A percentile compares a stretch with the other conserved stretches of the same genome.
These are phyloP conservation scores for Pristionchus maxplancki DNA, from an alignment of 2,888 invertebrate genomes.

Conservation along the genomic window DNA sequence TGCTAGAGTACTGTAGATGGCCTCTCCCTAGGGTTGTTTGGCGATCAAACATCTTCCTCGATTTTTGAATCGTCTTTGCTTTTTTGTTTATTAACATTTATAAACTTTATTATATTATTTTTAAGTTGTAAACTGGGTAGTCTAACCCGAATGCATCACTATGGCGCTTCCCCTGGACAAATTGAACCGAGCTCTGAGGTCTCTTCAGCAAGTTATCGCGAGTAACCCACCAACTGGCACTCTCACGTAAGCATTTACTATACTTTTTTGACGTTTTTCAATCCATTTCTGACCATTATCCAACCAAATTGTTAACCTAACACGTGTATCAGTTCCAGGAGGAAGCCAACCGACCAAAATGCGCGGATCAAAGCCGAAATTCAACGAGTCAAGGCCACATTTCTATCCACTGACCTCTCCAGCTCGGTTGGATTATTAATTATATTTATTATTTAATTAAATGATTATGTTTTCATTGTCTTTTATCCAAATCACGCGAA, in stretches of 20 bases:
- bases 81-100: not conserved
- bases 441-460: not conserved
- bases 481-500: too few species aligned
- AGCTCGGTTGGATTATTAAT: not conserved
- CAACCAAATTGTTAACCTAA: not conserved
- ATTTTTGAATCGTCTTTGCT: not conserved
- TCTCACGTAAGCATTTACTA: not conserved
- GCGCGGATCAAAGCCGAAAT: constrained; percentile 6
- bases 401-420: constrained; percentile 38
- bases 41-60: not conserved
- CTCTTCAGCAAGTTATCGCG: constrained; percentile 17
- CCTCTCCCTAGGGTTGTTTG: not conserved
- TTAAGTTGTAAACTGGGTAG: constrained; percentile 11
- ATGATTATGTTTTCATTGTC: too few species aligned
- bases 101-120: not conserved
- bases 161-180: constrained; percentile 46
- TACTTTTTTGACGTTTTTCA: not conserved
- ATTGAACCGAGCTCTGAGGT: constrained; percentile 13
- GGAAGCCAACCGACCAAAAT: constrained; percentile 21
- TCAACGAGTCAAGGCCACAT: constrained; percentile 37
- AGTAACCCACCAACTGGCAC: not conserved
- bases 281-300: not conserved
- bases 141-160: not conserved
- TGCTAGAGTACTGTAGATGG: not conserved
- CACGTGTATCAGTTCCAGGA: constrained; percentile 1